Conservation (phyloP, 2,113 vertebrate genomes). For the Indri indri region DNA sequence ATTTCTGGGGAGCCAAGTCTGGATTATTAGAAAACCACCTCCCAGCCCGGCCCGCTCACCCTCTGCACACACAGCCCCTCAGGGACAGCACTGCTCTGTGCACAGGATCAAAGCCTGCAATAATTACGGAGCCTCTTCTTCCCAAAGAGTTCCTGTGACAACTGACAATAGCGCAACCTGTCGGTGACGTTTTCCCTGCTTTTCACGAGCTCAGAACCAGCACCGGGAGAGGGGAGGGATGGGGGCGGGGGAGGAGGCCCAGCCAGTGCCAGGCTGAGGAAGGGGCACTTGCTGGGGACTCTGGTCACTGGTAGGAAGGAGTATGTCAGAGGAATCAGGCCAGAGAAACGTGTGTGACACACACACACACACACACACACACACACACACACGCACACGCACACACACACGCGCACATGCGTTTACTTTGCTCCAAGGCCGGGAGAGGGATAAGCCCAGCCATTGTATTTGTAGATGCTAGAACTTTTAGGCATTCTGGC, state of each 20-base stretch:
- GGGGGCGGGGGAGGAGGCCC: background rate
- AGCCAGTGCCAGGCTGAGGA: background rate
- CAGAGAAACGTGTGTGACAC: background rate
- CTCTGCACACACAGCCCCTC: background rate
- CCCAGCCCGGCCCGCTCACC: background rate
- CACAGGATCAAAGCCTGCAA: background rate
- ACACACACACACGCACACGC: too few species aligned
- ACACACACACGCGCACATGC: background rate
- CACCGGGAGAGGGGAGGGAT: background rate
- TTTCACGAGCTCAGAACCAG: constrained; percentile 2
- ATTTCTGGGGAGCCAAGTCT: background rate
- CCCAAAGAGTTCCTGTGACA: background rate
- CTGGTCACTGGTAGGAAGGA: background rate
- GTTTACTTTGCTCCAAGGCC: background rate
- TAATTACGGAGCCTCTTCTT: background rate
- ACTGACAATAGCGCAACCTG: background rate
- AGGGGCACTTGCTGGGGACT: background rate
- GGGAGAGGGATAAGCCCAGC: background rate
- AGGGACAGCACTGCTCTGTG: background rate
- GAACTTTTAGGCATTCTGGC: background rate
- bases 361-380: too few species aligned
- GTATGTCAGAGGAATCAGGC: background rate
- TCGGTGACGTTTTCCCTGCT: background rate
- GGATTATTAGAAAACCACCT: background rate
- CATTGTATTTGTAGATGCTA: background rate